Conservation (phyloP, 2,888 invertebrate genomes). For the Oscheius onirici region DNA sequence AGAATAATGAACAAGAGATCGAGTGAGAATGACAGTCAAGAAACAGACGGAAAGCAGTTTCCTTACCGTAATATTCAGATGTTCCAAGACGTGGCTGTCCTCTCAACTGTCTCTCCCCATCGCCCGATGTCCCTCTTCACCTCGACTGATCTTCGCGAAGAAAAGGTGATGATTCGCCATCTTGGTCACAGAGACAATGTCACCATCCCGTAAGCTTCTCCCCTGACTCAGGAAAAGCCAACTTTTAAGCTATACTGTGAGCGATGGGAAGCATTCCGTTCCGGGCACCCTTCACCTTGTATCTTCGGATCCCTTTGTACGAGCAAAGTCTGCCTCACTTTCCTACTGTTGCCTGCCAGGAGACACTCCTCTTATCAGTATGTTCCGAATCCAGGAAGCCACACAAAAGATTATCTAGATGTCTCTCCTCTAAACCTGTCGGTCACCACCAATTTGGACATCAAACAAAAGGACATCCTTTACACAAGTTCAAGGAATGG, state of each 20-base stretch:
- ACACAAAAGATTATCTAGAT: background rate
- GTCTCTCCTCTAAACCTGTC: conserved; percentile 44
- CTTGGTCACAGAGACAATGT: conserved; percentile 44
- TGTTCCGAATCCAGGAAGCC: background rate
- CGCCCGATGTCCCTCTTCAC: conserved; percentile 51
- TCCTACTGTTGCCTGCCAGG: conserved; percentile 39
- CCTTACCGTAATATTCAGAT: background rate
- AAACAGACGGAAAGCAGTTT: no score
- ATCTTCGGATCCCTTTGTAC: conserved; percentile 55
- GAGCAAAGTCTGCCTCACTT: conserved; percentile 40
- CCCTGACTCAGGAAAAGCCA: no score
- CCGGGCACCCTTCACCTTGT: conserved; percentile 45
- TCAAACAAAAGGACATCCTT: conserved; percentile 46
- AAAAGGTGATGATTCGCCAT: conserved; percentile 56
- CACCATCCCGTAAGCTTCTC: conserved; percentile 30
- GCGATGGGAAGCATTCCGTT: conserved; percentile 59
- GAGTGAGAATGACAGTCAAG: no score
- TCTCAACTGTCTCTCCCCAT: conserved; percentile 56
- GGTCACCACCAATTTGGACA: conserved; percentile 58
- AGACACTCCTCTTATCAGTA: conserved; percentile 39
- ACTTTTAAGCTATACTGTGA: conserved; percentile 60
- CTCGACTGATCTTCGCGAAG: conserved; percentile 48
- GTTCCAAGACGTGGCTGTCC: conserved; percentile 50
- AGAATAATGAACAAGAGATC: no score
- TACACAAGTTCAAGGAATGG: conserved; percentile 41